Conservation (phyloP, 2,113 vertebrate genomes). For the Pituophis catenifer region DNA sequence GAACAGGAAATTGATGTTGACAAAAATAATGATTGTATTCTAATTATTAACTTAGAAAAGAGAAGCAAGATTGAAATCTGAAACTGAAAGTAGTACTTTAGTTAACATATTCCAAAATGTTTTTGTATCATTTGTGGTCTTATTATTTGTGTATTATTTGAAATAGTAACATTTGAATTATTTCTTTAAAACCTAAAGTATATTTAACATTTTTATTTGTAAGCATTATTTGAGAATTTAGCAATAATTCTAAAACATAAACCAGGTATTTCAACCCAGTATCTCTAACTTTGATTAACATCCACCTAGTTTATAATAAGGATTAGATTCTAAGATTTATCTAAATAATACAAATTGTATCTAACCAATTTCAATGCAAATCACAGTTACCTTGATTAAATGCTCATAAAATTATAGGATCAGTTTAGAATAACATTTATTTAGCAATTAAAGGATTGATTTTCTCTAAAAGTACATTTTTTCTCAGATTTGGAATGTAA, state of each 20-base stretch:
- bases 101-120: constrained; percentile 58
- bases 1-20: constrained; percentile 8
- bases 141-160: constrained; percentile 8
- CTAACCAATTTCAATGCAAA: neutral
- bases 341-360: neutral
- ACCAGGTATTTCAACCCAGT: neutral
- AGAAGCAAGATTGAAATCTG: constrained; percentile 78
- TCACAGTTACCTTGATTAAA: neutral
- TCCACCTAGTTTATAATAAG: constrained; percentile 5
- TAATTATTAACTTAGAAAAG: constrained; percentile 76
- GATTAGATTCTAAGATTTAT: neutral
- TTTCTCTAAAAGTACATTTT: neutral
- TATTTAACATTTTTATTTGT: constrained; percentile 64
- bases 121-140: constrained; percentile 87
- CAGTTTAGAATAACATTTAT: neutral
- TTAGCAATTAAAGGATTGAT: neutral
- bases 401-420: neutral
- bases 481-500: neutral
- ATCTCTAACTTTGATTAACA: neutral
- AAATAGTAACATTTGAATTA: constrained; percentile 67
- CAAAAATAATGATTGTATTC: constrained; percentile 65
- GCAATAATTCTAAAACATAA: constrained; percentile 25
- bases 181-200: constrained; percentile 60
- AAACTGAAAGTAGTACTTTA: constrained; percentile 66
- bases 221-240: constrained; percentile 37